Evolutionary conservation across 2,888 invertebrate genomes (phyloP).

Genomic region (Ceramica pisi): DNA sequence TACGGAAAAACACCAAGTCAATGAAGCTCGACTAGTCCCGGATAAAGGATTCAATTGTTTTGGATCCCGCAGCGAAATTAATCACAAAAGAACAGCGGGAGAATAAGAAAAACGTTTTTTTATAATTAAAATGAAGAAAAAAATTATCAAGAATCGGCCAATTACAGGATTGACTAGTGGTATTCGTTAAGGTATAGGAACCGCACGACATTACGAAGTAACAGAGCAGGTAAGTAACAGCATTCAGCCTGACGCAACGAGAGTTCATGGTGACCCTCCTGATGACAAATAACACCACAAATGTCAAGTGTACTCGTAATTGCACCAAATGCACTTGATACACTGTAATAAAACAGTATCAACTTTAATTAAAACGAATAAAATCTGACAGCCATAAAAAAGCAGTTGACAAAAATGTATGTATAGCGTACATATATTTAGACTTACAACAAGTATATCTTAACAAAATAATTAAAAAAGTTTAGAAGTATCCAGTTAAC

Average conservation of each 20-base stretch:
- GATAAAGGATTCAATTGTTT: no score
- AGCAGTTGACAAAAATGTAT: background rate
- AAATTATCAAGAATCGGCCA: no score
- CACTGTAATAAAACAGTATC: constrained; percentile 10
- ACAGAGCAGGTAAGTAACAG: constrained; percentile 23
- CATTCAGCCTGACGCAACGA: constrained; percentile 27
- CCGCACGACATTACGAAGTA: background rate
- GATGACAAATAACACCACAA: constrained; percentile 32
- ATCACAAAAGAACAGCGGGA: no score
- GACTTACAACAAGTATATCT: background rate
- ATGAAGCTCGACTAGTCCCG: no score
- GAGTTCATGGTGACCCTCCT: constrained; percentile 46
- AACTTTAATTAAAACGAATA: constrained; percentile 15
- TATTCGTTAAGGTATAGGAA: background rate
- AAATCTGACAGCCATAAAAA: background rate
- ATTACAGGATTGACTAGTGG: background rate
- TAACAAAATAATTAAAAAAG: no score
- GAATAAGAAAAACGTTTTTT: no score
- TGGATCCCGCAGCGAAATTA: no score
- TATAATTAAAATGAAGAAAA: background rate
- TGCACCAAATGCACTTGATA: constrained; percentile 15
- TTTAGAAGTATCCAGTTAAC: no score
- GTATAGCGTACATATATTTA: background rate
- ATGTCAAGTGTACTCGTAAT: constrained; percentile 48
- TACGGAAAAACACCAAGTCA: no score